Evolutionary conservation across 2,888 invertebrate genomes (phyloP), one percentile per base, ranked within the genome.

Genomic region (Acronicta alni): DNA sequence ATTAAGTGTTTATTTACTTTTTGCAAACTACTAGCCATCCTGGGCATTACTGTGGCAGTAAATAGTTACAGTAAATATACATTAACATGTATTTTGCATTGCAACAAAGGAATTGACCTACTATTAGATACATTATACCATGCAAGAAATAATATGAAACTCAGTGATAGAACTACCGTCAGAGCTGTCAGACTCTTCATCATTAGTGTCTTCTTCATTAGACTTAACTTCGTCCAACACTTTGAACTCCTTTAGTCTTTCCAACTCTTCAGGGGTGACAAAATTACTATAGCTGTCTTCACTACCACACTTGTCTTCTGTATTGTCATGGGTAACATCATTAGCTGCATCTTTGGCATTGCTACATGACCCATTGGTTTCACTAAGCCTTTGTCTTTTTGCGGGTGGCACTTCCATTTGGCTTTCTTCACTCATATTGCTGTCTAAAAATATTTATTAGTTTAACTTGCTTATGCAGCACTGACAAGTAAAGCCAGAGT

Each of bases 201-300:
- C 90, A 8, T 89, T 89, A 73, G 89, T 91, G 62, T 92, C 91
- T 42, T 90, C 92, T 52, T 93, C 93, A 18, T 92, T 89, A 0
- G 90, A 89, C 66, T 88, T 91, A 4, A 93, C 90, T 73, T 94
- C 94, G 59, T 94, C 94, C 51, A 94, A 73, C 0, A 94, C 91
- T 61, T 90, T 86, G 73, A 93, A 94, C 76, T 94, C 92, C 46
- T 86, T 80, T 5, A 94, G 77, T 51, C 83, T 86, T 32, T 91
- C 85, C 39, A 92, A 41, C 57, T 94, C 92, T 42, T 90, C 89
- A 0, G 77, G 72, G 9, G 79, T 86, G 1, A 91, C 85, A 51
- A 81, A 83, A 54, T 90, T 85, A 14, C 67, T 72, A 37, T 83
- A 90, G 51, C 85, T 86, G 5, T 81, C 75, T 14, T 72, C 64